phyloP scores from a whole-genome alignment of 2,888 invertebrate genomes.

The Phengaris alcon region DNA sequence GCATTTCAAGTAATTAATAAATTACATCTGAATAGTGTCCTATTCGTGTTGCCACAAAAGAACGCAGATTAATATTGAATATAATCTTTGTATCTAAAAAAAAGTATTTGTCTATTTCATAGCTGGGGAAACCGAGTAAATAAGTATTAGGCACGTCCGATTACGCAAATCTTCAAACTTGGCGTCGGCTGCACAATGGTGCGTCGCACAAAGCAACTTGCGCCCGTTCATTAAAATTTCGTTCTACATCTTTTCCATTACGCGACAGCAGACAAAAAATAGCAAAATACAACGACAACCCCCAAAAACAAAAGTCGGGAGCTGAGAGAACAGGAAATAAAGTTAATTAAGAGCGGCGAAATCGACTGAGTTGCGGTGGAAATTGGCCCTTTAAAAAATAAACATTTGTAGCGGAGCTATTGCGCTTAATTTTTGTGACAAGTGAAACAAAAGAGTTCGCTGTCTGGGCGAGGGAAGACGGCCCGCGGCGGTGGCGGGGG shows the following conservation, averaged over 20 bases:
- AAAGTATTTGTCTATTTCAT: conserved; percentile 57
- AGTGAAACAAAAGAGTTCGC: conserved; percentile 79
- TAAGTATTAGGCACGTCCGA: conserved; percentile 57
- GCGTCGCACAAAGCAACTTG: conserved; percentile 71
- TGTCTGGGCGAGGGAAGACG: conserved; percentile 49
- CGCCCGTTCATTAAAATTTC: conserved; percentile 76
- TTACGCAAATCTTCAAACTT: conserved; percentile 65
- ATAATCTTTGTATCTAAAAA: conserved; percentile 31
- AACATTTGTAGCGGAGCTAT: conserved; percentile 77
- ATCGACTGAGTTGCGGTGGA: conserved; percentile 79
- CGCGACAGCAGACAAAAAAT: conserved; percentile 76
- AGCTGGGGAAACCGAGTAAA: conserved; percentile 51
- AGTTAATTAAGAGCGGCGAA: conserved; percentile 79
- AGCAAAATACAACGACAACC: conserved; percentile 70
- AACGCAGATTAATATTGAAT: neutral
- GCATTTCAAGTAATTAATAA: neutral
- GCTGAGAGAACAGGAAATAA: conserved; percentile 78
- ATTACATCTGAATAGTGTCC: neutral
- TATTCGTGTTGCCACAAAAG: neutral
- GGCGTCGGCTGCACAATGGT: conserved; percentile 62
- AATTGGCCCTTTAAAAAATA: conserved; percentile 78
- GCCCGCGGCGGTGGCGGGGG: conserved; percentile 37
- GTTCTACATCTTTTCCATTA: conserved; percentile 78
- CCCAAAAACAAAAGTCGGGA: conserved; percentile 74
- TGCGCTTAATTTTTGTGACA: conserved; percentile 80